A percentile compares a stretch with the other conserved stretches of the same genome.
Evolutionary conservation across 2,888 invertebrate genomes (phyloP).

Genomic region (Himalopsyche tibetana): DNA sequence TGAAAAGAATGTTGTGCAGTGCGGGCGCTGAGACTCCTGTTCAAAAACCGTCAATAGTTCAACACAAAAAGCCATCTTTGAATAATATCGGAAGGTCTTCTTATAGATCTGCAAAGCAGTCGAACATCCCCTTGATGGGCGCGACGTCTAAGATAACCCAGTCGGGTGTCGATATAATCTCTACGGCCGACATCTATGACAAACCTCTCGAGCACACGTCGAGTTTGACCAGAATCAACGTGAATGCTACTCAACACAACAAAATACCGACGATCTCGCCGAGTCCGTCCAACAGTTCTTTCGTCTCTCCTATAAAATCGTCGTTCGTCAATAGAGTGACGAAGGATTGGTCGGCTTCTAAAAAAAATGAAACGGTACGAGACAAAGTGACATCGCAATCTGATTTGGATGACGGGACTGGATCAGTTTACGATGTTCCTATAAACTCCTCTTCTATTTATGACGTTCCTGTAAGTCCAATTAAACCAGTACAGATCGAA

Average conservation of each 20-base stretch:
- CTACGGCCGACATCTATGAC: constrained; percentile 76
- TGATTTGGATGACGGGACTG: constrained; percentile 70
- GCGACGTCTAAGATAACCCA: constrained; percentile 77
- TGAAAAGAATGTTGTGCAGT: constrained; percentile 79
- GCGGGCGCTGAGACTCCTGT: constrained; percentile 70
- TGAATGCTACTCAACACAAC: constrained; percentile 46
- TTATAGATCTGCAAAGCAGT: constrained; percentile 70
- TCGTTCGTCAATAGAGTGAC: constrained; percentile 58
- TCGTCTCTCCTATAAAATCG: constrained; percentile 55
- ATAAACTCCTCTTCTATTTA: constrained; percentile 75
- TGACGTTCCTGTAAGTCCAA: constrained; percentile 72
- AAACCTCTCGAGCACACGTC: constrained; percentile 68
- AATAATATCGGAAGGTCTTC: constrained; percentile 71
- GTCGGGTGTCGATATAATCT: constrained; percentile 74
- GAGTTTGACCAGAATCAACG: constrained; percentile 61
- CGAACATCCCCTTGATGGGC: constrained; percentile 75
- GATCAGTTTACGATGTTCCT: constrained; percentile 74
- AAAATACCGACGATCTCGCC: not conserved
- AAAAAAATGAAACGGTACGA: constrained; percentile 6
- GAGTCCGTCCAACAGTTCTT: constrained; percentile 35
- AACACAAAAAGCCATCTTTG: constrained; percentile 69
- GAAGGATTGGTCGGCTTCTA: constrained; percentile 60
- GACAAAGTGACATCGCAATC: constrained; percentile 64
- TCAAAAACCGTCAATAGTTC: constrained; percentile 69
- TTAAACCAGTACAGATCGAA: constrained; percentile 70